Evolutionary conservation across 2,113 vertebrate species (phyloP).

Genomic region (Puntigrus tetrazona): DNA sequence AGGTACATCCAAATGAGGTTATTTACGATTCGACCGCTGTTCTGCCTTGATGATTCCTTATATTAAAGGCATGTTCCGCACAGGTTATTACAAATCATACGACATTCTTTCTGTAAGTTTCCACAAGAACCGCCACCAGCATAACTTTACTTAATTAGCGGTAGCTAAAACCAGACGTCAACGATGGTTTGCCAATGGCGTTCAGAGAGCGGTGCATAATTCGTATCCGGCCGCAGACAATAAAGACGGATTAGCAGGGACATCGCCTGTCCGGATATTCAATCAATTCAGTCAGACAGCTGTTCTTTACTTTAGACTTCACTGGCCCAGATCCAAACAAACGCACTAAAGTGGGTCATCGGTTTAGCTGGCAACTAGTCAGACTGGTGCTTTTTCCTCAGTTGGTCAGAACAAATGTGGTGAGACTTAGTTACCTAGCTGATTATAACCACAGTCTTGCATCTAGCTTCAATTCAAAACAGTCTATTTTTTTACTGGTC

Average conservation of each 20-base stretch:
- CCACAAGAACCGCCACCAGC: slow-evolving; percentile 68
- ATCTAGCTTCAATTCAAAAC: no score
- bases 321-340: slow-evolving; percentile 45
- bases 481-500: no score
- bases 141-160: slow-evolving; percentile 76
- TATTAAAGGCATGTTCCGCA: slow-evolving; percentile 55
- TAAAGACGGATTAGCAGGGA: slow-evolving; percentile 54
- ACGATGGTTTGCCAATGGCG: slow-evolving; percentile 62
- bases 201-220: no score
- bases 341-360: background rate
- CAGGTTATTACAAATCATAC: slow-evolving; percentile 51
- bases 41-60: slow-evolving; percentile 25
- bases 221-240: slow-evolving; percentile 57
- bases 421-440: no score
- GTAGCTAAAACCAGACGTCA: slow-evolving; percentile 67
- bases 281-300: slow-evolving; percentile 53
- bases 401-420: no score
- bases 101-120: slow-evolving; percentile 54
- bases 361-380: slow-evolving; percentile 12
- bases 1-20: slow-evolving; percentile 11
- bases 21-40: slow-evolving; percentile 12
- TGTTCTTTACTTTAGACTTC: slow-evolving; percentile 52
- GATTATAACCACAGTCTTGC: no score
- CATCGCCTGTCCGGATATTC: slow-evolving; percentile 49
- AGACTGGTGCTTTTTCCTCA: no score